These are phyloP conservation scores for Actinopyga echinites DNA, from an alignment of 53 echinoderm and acorn worm species.

Conservation along the genomic window DNA sequence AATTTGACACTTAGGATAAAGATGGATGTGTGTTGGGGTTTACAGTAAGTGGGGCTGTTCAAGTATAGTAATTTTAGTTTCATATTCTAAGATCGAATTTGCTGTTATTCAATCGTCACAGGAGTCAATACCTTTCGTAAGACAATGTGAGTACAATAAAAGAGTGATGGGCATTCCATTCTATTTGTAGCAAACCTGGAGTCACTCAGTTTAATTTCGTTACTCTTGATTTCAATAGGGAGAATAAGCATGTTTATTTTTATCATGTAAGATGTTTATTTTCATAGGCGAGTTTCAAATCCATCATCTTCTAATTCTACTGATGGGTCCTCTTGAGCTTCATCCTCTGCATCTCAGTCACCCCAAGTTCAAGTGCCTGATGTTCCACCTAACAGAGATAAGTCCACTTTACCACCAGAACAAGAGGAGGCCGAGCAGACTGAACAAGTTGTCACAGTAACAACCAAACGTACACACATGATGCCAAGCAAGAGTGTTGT, in stretches of 20 bases:
- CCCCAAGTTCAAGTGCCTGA: background rate
- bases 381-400: background rate
- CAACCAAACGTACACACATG: background rate
- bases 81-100: too few species aligned
- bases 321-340: background rate
- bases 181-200: too few species aligned
- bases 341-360: background rate
- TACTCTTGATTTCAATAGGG: background rate
- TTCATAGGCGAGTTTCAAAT: slow-evolving; percentile 7
- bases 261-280: background rate
- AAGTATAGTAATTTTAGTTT: too few species aligned
- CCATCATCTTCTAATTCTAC: background rate
- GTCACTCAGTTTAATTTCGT: background rate
- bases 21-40: too few species aligned
- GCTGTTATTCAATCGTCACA: too few species aligned
- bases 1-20: too few species aligned
- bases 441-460: background rate
- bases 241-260: background rate
- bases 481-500: background rate
- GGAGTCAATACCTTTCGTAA: too few species aligned
- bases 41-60: too few species aligned
- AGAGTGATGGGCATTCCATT: too few species aligned
- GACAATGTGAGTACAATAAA: too few species aligned
- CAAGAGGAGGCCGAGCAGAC: background rate
- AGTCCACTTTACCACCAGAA: background rate